Conservation (phyloP, 2,888 invertebrate genomes). For the Melinopterus prodromus region DNA sequence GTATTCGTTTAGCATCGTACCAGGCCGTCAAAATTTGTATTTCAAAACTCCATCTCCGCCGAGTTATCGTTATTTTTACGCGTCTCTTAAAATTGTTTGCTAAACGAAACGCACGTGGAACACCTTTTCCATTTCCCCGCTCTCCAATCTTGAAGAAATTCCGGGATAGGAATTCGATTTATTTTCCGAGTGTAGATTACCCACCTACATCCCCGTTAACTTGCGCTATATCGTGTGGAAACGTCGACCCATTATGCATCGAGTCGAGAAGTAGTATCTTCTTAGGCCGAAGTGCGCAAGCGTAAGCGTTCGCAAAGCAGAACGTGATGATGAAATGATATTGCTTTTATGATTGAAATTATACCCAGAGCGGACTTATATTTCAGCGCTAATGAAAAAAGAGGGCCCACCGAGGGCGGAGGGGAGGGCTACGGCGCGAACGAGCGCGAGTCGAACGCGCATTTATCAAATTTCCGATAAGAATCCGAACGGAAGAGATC, state of each 20-base stretch:
- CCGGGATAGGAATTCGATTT: neutral
- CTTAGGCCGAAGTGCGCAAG: neutral
- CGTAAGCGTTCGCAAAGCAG: neutral
- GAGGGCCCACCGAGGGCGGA: neutral
- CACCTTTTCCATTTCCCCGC: neutral
- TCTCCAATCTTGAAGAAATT: neutral
- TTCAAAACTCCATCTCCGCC: neutral
- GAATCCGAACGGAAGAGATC: constrained; percentile 28
- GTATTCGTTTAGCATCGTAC: neutral
- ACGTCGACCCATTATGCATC: neutral
- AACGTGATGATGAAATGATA: constrained; percentile 4
- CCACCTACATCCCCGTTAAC: neutral
- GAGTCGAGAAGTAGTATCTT: neutral
- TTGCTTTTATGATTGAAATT: constrained; percentile 4
- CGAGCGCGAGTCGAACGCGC: constrained; percentile 16
- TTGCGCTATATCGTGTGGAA: neutral
- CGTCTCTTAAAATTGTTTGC: neutral
- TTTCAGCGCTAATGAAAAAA: constrained; percentile 4
- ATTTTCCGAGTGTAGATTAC: constrained; percentile 4
- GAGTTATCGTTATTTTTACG: neutral
- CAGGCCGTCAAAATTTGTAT: neutral
- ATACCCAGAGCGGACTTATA: neutral
- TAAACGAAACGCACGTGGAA: neutral
- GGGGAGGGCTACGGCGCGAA: constrained; percentile 6
- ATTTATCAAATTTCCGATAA: constrained; percentile 33